phyloP scores from a whole-genome alignment of 2,888 invertebrate genomes.

The Onchidella celtica region DNA sequence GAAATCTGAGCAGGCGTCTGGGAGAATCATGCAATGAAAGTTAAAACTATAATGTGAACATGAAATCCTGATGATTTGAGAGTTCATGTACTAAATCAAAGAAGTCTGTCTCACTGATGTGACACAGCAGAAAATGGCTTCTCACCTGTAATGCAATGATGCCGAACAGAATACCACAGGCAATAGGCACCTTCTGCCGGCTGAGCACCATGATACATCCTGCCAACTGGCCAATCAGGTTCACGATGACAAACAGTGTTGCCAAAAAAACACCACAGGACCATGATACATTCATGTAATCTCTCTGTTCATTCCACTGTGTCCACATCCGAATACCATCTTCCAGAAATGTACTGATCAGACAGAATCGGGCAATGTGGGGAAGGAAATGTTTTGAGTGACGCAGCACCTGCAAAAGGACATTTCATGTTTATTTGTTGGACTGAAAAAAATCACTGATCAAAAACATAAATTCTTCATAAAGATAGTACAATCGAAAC shows the following conservation, averaged over 20 bases:
- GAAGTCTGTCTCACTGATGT: no score
- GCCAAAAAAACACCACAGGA: slow-evolving; percentile 96
- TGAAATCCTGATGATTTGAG: no score
- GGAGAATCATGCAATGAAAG: no score
- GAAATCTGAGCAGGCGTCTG: no score
- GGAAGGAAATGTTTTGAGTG: slow-evolving; percentile 94
- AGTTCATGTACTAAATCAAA: no score
- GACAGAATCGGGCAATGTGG: slow-evolving; percentile 95
- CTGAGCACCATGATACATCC: slow-evolving; percentile 98
- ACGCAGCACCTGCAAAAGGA: slow-evolving; percentile 89
- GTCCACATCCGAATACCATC: slow-evolving; percentile 99
- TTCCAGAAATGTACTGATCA: slow-evolving; percentile 99
- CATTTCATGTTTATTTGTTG: no score
- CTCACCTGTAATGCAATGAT: slow-evolving; percentile 98
- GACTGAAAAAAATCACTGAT: no score
- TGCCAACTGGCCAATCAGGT: slow-evolving; percentile 96
- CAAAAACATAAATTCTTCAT: no score
- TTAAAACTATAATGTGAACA: no score
- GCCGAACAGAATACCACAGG: slow-evolving; percentile 91
- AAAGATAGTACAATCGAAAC: no score
- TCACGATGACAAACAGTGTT: slow-evolving; percentile 95
- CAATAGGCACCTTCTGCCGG: slow-evolving; percentile 90
- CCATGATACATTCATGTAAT: slow-evolving; percentile 99
- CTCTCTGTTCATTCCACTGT: slow-evolving; percentile 98
- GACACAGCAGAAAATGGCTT: no score